These are phyloP conservation scores for Triops cancriformis DNA, from an alignment of 1,140 invertebrate species.

Conservation along the genomic window DNA sequence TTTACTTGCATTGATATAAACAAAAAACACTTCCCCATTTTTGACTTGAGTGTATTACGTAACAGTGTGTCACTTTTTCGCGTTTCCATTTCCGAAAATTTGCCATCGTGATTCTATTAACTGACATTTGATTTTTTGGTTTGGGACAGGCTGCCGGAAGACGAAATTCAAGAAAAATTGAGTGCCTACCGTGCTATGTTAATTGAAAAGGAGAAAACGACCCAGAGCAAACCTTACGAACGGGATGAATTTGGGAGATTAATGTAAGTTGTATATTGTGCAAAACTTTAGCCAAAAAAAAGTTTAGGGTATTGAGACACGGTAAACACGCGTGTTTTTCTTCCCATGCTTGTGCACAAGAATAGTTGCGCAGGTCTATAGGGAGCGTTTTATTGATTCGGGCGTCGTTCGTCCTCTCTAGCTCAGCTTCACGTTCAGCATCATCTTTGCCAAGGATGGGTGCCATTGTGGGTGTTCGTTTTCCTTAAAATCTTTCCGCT, in stretches of 20 bases:
- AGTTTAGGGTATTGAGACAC: background rate
- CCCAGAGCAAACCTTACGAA: slow-evolving; percentile 42
- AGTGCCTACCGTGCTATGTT: slow-evolving; percentile 69
- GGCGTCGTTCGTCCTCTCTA: background rate
- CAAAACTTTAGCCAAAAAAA: background rate
- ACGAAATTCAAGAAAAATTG: slow-evolving; percentile 71
- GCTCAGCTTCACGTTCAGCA: background rate
- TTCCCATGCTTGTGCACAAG: background rate
- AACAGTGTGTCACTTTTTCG: background rate
- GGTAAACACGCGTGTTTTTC: slow-evolving; percentile 2
- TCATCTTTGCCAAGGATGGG: background rate
- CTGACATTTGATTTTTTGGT: background rate
- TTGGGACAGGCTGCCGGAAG: slow-evolving; percentile 55
- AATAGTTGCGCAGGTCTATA: background rate
- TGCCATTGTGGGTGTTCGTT: background rate
- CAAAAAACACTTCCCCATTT: background rate
- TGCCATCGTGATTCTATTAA: no score
- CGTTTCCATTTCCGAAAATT: background rate
- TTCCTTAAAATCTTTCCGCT: background rate
- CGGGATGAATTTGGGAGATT: slow-evolving; percentile 65
- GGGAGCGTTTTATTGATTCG: slow-evolving; percentile 2
- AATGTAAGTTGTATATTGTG: slow-evolving; percentile 51
- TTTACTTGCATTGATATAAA: background rate
- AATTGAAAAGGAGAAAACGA: slow-evolving; percentile 51
- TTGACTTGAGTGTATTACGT: background rate